Base-by-base conservation (phyloP, 2,113 vertebrate genomes). In the Cephalopterus ornatus region DNA sequence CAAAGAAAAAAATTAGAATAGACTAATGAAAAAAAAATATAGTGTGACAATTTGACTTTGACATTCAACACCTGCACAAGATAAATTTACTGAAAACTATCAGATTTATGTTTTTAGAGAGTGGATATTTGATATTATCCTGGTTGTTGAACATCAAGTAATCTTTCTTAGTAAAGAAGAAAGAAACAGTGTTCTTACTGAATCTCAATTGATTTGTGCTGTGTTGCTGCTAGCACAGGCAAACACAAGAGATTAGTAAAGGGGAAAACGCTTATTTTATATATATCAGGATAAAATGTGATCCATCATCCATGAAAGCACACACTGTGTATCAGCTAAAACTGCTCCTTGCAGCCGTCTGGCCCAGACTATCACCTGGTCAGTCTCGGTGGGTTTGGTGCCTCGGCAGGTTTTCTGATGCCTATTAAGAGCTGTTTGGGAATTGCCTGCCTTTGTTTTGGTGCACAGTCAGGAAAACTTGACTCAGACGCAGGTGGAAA, bases 131-230 rank as follows among this genome's bases (percentile, higher is more conserved):
- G 28, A 46, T 77, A 28, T 12, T 37, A 35, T 26, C 58, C 58
- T 37, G 23, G n/a, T 35, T 92, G 42, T 39, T 47, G 53, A 72
- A 59, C 13, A 82, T 37, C 24, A 63, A 68, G 50, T n/a, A 63
- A 79, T 93, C 62, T 82, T 85, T 94, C 70, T 44, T 28, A 26
- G 35, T 39, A 75, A 93, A 94, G 42, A 78, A 92, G 76, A 82
- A 93, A 87, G 26, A 78, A 91, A 55, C 22, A 16, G 32, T 1
- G 17, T 24, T 81, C 39, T 61, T 79, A 79, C 52, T 82, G 92
- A 92, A 88, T 61, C 52, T 72, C 56, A 82, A 75, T 75, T 88
- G 85, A 94, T 93, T 82, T 76, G 81, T 75, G 71, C 74, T 44
- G 20, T 3, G 2, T 33, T 78, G 39, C 84, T 93, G 89, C 65